phyloP scores from a whole-genome alignment of 2,113 vertebrate species.

The Malurus alboscapulatus region DNA sequence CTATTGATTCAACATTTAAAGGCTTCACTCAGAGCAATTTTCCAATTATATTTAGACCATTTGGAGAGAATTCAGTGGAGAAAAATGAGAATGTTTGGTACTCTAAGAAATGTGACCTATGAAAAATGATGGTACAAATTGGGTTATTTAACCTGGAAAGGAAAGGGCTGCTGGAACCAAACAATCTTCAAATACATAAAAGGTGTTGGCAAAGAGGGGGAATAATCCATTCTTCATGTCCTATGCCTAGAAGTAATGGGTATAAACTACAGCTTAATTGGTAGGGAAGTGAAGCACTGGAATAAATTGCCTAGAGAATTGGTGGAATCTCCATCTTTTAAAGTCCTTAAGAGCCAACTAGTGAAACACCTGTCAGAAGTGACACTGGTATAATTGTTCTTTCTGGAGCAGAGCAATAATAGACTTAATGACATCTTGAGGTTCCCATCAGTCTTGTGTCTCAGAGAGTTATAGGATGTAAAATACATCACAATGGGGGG shows the following conservation, averaged over 20 bases:
- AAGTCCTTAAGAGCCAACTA: neutral
- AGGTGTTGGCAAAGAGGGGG: neutral
- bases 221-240: neutral
- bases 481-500: neutral
- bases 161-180: neutral
- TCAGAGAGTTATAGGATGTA: neutral
- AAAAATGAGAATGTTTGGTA: neutral
- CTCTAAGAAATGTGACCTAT: neutral
- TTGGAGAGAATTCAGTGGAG: neutral
- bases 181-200: neutral
- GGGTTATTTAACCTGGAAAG: conserved; percentile 23
- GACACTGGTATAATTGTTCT: conserved; percentile 3
- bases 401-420: conserved; percentile 10
- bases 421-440: neutral
- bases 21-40: conserved; percentile 22
- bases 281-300: neutral
- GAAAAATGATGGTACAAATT: conserved; percentile 12
- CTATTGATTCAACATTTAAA: conserved; percentile 43
- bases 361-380: conserved; percentile 43
- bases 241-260: neutral
- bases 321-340: neutral
- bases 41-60: conserved; percentile 19
- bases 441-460: neutral
- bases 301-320: neutral
- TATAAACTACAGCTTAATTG: neutral